Base-by-base conservation (phyloP, 2,888 invertebrate species). In the Lepidocyrtinus sp. region DNA sequence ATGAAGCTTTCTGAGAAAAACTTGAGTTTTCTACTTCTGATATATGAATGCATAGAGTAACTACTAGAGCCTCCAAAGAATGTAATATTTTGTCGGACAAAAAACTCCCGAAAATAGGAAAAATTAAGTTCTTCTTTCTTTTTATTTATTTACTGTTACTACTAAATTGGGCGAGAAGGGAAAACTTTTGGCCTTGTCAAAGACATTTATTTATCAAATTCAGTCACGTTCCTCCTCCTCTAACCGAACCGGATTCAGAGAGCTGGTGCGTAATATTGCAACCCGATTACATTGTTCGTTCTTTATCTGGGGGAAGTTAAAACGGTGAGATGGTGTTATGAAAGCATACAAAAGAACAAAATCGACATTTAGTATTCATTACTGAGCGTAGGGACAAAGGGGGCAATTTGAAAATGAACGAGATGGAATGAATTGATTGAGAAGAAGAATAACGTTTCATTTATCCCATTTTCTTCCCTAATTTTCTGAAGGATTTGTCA, bases 171-270 rank as follows among this genome's bases (percentile, higher is more conserved):
- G 36, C 36, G 21, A 27, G 65, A 22, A 64, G n/a, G 59, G 3
- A 27, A 21, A n/a, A 64, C 3, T 12, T 22, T 50, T 25, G 15
- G n/a, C 36, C 19, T n/a, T 19, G 17, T 59, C 61, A 59, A 27
- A 68, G 7, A n/a, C 25, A 22, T 62, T 68, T n/a, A n/a, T n/a
- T n/a, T 75, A 36, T 62, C 45, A 68, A 75, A 75, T 25, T 62
- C 24, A 75, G 75, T 75, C 75, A 75, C 75, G 75, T 75, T 68
- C 46, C 2, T 46, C 65, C 50, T 22, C 55, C 21, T 36, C 36
- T 12, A 36, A 36, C 36, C 36, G 36, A 36, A 5, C 36, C 36
- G 12, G 36, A 36, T 36, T 36, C 36, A 36, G 12, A 36, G 5
- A 36, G 36, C 17, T 55, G 55, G 17, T n/a, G 5, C 55, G 2